Base-by-base conservation (phyloP, 2,113 vertebrate genomes). In the Xenus cinereus region DNA sequence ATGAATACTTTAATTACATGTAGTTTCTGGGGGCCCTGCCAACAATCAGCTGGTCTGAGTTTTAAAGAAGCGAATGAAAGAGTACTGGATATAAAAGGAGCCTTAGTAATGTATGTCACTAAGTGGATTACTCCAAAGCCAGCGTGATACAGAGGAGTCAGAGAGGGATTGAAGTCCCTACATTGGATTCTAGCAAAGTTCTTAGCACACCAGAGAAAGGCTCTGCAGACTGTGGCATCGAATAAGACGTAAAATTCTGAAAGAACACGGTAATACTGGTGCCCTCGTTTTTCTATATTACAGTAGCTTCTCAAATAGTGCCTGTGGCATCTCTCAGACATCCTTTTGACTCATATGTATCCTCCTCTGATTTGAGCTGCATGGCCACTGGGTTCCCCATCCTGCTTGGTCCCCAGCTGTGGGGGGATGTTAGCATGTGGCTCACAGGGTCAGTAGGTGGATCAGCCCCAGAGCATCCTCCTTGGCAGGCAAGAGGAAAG, bases 401-500 rank as follows among this genome's bases (percentile, higher is more conserved):
- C 14, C 23, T 35, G 5, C 21, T 7, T 21, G 5, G 13, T 50
- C 18, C 39, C 22, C 26, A 51, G 39, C 57, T 28, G 7, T 2
- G 4, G 3, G 32, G 20, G 19, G n/a, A 50, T 8, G 7, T 33
- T 46, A 21, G 46, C 3, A 0, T 1, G 0, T 2, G 45, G 45
- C 28, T 32, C 24, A 28, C 11, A 4, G 41, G 32, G 45, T 22
- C 37, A 53, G 32, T 2, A 57, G 59, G 21, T 33, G 20, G 21
- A 17, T 60, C 9, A 30, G 26, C 43, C 37, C 50, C 48, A 33
- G 28, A 73, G 35, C 62, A 86, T 32, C 51, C 64, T 64, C 56
- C 32, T 59, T 13, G 32, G 54, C 51, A 48, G 23, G 33, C 0
- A 0, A 79, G 35, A 66, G 12, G 33, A 75, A 63, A 78, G 32